phyloP scores from a whole-genome alignment of 2,113 vertebrate species.

The Phocoena sinus region DNA sequence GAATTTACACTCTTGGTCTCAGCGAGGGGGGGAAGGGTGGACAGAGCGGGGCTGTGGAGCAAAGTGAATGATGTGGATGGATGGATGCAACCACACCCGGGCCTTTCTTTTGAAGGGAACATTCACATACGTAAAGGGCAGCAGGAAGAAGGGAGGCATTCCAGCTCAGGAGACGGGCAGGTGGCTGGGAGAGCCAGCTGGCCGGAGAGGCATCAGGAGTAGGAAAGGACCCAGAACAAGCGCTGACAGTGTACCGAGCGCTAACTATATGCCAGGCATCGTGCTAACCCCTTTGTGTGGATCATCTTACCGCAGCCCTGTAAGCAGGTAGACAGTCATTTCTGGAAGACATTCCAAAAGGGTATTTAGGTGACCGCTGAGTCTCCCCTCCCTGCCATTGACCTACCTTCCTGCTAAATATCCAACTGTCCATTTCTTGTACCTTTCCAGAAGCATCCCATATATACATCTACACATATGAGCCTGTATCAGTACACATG shows the following conservation, averaged over 20 bases:
- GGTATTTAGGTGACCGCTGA: accelerated
- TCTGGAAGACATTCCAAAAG: not conserved
- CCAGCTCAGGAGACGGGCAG: not conserved
- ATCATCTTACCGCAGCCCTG: accelerated
- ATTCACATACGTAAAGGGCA: conserved; percentile 27
- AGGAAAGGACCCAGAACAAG: not conserved
- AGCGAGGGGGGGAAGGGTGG: conserved; percentile 8
- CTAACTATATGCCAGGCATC: accelerated
- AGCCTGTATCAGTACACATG: not conserved
- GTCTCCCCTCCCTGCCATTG: not conserved
- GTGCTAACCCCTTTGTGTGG: accelerated
- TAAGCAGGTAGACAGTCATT: not conserved
- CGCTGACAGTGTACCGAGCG: accelerated
- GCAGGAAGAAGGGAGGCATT: not conserved
- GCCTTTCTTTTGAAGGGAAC: conserved; percentile 52
- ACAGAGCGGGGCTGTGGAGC: conserved; percentile 11
- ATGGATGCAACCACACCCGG: conserved; percentile 57
- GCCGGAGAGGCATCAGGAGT: not conserved
- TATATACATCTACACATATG: not conserved
- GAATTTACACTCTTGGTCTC: conserved; percentile 80
- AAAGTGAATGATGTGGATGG: conserved; percentile 67
- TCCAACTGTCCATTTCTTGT: not conserved
- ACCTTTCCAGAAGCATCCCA: not conserved
- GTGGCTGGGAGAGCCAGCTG: not conserved
- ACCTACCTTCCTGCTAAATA: not conserved